A percentile compares a stretch with the other conserved stretches of the same genome.
phyloP scores from a whole-genome alignment of 2,113 vertebrate genomes.

The Trichomycterus rosablanca region DNA sequence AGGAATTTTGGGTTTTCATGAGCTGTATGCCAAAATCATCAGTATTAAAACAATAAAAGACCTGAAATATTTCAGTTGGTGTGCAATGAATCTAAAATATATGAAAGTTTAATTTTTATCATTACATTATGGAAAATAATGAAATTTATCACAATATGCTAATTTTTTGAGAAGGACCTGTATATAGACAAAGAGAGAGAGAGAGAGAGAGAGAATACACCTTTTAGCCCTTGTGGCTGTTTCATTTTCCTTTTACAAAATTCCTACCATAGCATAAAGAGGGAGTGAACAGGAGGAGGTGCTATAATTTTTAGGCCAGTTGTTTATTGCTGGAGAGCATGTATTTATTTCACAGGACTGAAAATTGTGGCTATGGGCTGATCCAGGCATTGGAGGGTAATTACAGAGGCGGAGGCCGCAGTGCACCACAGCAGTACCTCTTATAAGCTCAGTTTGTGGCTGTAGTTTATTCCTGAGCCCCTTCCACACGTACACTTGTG shows the following conservation, averaged over 20 bases:
- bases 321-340: slow-evolving; percentile 73
- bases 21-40: no score
- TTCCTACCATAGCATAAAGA: slow-evolving; percentile 4
- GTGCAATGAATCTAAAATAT: no score
- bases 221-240: no score
- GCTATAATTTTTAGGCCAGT: slow-evolving; percentile 67
- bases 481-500: slow-evolving; percentile 28
- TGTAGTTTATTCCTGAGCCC: slow-evolving; percentile 37
- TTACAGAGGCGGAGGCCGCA: slow-evolving; percentile 64
- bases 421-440: slow-evolving; percentile 54
- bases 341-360: slow-evolving; percentile 73
- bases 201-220: neutral
- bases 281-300: slow-evolving; percentile 55
- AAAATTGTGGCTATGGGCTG: slow-evolving; percentile 73
- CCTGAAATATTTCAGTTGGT: no score
- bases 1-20: no score
- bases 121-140: no score
- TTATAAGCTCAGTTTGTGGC: slow-evolving; percentile 45
- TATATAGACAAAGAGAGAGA: neutral
- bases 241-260: slow-evolving; percentile 18
- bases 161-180: no score
- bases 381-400: slow-evolving; percentile 60
- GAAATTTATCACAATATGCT: no score
- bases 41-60: no score
- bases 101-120: no score